Conservation (phyloP, 2,888 invertebrate genomes). For the Dermolepida albohirtum region DNA sequence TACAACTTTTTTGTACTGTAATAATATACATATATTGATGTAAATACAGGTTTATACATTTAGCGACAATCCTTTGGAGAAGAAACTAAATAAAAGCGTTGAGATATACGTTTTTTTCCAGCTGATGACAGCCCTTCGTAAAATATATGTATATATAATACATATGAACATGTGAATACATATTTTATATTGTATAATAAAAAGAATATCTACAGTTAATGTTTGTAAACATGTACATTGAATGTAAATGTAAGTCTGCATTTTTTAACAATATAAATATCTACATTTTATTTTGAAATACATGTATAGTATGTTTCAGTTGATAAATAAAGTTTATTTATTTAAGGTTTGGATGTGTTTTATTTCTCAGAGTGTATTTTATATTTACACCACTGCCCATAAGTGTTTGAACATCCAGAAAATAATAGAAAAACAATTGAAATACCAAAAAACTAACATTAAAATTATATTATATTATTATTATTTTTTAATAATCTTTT, state of each 20-base stretch:
- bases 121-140: neutral
- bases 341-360: constrained; percentile 7
- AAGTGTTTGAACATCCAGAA: too few species aligned
- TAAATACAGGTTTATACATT: constrained; percentile 22
- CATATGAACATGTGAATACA: constrained; percentile 32
- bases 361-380: too few species aligned
- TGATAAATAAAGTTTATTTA: constrained; percentile 36
- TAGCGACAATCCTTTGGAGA: constrained; percentile 25
- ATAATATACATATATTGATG: constrained; percentile 22
- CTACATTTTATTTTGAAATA: constrained; percentile 27
- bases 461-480: too few species aligned
- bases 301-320: constrained; percentile 33
- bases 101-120: neutral
- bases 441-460: too few species aligned
- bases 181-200: constrained; percentile 39
- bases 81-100: neutral
- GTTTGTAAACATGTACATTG: constrained; percentile 36
- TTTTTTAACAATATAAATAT: constrained; percentile 26
- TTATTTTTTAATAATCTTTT: too few species aligned
- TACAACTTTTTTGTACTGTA: constrained; percentile 10
- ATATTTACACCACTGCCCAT: too few species aligned
- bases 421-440: too few species aligned
- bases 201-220: constrained; percentile 31
- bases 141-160: constrained; percentile 7
- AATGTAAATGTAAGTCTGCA: constrained; percentile 20